Conservation (phyloP, 2,888 invertebrate species). For the Meghimatium bilineatum region DNA sequence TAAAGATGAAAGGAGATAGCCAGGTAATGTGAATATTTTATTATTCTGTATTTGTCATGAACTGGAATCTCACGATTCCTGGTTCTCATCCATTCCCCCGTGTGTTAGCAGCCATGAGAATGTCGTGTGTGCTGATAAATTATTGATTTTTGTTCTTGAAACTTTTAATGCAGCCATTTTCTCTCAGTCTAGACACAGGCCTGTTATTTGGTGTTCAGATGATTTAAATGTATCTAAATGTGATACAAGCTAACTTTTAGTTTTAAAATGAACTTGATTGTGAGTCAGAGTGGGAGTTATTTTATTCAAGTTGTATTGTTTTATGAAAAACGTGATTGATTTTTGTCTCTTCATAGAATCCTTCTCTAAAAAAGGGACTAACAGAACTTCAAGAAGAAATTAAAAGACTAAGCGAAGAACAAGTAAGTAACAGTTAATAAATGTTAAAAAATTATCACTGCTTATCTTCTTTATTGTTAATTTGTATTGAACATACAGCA, state of each 20-base stretch:
- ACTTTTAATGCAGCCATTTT: constrained; percentile 62
- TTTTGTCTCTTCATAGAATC: constrained; percentile 27
- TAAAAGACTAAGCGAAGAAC: constrained; percentile 70
- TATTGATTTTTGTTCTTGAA: constrained; percentile 70
- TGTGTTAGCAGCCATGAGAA: constrained; percentile 45
- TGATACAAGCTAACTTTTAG: background rate
- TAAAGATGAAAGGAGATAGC: constrained; percentile 69
- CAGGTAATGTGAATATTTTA: constrained; percentile 60
- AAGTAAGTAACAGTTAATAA: constrained; percentile 61
- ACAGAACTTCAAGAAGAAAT: constrained; percentile 69
- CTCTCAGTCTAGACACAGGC: constrained; percentile 33
- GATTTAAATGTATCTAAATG: background rate
- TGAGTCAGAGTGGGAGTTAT: background rate
- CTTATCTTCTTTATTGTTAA: background rate
- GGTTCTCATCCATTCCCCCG: constrained; percentile 35
- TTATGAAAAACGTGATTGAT: constrained; percentile 5
- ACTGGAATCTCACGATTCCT: constrained; percentile 33
- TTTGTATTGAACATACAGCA: background rate
- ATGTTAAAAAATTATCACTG: background rate
- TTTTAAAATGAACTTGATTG: background rate
- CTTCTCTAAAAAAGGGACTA: constrained; percentile 40
- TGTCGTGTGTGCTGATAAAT: constrained; percentile 48
- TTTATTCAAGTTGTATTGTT: no score
- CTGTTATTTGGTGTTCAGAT: background rate
- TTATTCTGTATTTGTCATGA: background rate